These are phyloP conservation scores for Phylloscopus whistleri DNA, from an alignment of 2,113 vertebrate genomes.

Conservation along the genomic window DNA sequence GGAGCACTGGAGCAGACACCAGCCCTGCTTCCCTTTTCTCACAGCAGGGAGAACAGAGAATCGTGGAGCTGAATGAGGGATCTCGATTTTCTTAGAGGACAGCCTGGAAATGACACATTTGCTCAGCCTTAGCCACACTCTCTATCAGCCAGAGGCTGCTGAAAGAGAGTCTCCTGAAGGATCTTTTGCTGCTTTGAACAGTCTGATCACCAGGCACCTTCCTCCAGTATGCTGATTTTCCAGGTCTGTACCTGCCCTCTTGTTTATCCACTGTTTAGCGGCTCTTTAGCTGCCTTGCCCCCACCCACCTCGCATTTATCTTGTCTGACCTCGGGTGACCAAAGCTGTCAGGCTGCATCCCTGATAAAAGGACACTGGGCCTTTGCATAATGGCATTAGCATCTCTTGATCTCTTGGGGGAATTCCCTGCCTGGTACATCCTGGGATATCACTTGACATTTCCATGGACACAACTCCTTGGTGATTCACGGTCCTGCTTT, in stretches of 20 bases:
- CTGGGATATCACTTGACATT: constrained; percentile 27
- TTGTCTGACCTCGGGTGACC: not conserved
- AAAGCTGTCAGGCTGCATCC: not conserved
- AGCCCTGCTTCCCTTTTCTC: not conserved
- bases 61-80: not conserved
- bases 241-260: not conserved
- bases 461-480: constrained; percentile 37
- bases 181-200: not conserved
- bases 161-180: not conserved
- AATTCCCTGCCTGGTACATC: constrained; percentile 1
- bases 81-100: not conserved
- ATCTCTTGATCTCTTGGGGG: not conserved
- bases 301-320: not conserved
- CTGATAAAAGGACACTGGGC: not conserved
- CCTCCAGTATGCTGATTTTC: not conserved
- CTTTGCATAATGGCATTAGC: constrained; percentile 1
- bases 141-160: not conserved
- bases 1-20: not conserved
- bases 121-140: not conserved
- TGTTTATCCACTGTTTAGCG: not conserved
- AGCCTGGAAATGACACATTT: not conserved
- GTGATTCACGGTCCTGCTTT: constrained; percentile 27
- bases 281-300: not conserved
- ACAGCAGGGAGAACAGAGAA: not conserved
- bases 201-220: not conserved